These are phyloP conservation scores for Calycopis cecrops DNA, from an alignment of 1,140 invertebrate species.

Conservation along the genomic window DNA sequence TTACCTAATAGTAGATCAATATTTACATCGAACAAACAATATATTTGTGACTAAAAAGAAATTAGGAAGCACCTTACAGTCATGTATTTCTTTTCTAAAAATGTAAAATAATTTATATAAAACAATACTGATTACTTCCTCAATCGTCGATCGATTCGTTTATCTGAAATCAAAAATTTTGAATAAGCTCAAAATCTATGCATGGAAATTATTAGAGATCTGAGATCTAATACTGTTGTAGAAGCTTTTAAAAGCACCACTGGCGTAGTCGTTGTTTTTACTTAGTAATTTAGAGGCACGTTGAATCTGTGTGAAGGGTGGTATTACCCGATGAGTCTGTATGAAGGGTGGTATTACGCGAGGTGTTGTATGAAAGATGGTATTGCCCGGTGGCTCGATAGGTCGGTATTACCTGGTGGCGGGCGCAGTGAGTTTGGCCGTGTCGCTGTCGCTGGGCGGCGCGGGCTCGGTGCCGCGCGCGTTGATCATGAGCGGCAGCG, in stretches of 20 bases:
- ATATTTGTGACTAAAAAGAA: not conserved
- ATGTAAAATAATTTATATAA: not conserved
- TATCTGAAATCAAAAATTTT: not conserved
- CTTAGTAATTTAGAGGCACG: too few relatives aligned
- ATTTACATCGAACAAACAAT: not conserved
- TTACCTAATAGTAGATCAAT: not conserved
- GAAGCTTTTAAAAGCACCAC: too few relatives aligned
- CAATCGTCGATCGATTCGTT: not conserved
- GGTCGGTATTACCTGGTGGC: slow-evolving; percentile 1
- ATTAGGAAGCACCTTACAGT: slow-evolving; percentile 5
- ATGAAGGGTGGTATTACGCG: too few relatives aligned
- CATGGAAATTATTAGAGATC: too few relatives aligned
- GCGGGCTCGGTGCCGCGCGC: slow-evolving; percentile 35
- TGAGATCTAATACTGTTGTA: too few relatives aligned
- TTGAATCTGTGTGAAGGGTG: too few relatives aligned
- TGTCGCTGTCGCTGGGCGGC: slow-evolving; percentile 50
- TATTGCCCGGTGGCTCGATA: too few relatives aligned
- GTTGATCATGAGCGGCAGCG: slow-evolving; percentile 29
- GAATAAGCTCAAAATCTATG: not conserved
- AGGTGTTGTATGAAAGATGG: too few relatives aligned
- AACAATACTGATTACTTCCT: slow-evolving; percentile 1
- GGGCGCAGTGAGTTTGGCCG: slow-evolving; percentile 43
- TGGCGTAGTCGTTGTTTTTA: too few relatives aligned
- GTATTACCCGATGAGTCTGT: too few relatives aligned
- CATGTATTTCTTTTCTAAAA: not conserved